These are phyloP conservation scores for Procambarus clarkii DNA, from an alignment of 1,140 invertebrate species.

Conservation along the genomic window DNA sequence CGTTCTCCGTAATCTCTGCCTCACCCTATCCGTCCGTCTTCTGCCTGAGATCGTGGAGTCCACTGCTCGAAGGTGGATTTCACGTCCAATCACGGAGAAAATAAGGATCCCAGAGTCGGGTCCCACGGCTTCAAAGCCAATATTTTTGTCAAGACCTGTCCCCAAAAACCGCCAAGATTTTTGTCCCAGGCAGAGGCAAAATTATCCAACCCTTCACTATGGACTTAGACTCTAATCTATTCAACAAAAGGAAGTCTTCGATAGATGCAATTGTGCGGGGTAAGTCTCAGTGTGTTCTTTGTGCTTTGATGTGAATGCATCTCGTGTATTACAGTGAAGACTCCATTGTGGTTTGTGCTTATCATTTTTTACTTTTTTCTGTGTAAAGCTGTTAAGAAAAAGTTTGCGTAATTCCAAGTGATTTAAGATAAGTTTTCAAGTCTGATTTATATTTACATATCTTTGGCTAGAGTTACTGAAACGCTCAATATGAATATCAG, in stretches of 20 bases:
- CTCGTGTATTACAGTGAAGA: not conserved
- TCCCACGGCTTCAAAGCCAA: constrained; percentile 49
- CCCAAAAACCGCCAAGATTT: constrained; percentile 67
- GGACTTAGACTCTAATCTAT: constrained; percentile 66
- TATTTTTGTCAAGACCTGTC: constrained; percentile 60
- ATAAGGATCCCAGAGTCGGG: constrained; percentile 44
- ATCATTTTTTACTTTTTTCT: not conserved
- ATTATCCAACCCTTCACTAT: constrained; percentile 66
- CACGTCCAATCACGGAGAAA: constrained; percentile 19
- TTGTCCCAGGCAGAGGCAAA: constrained; percentile 60
- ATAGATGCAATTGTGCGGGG: constrained; percentile 68
- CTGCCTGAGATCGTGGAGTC: constrained; percentile 33
- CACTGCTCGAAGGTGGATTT: constrained; percentile 34
- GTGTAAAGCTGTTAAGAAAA: not conserved
- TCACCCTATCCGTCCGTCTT: constrained; percentile 26
- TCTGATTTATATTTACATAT: not conserved
- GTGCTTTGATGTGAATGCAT: not conserved
- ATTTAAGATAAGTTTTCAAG: not conserved
- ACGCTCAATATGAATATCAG: not conserved
- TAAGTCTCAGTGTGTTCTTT: constrained; percentile 24
- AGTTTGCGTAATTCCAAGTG: not conserved
- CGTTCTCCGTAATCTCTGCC: not conserved
- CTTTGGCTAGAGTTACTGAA: not conserved
- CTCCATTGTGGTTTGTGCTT: no score
- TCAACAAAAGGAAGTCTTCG: constrained; percentile 67